A percentile compares a stretch with the other conserved stretches of the same genome.
phyloP scores from a whole-genome alignment of 2,888 invertebrate species.

The Macrophya alboannulata region DNA sequence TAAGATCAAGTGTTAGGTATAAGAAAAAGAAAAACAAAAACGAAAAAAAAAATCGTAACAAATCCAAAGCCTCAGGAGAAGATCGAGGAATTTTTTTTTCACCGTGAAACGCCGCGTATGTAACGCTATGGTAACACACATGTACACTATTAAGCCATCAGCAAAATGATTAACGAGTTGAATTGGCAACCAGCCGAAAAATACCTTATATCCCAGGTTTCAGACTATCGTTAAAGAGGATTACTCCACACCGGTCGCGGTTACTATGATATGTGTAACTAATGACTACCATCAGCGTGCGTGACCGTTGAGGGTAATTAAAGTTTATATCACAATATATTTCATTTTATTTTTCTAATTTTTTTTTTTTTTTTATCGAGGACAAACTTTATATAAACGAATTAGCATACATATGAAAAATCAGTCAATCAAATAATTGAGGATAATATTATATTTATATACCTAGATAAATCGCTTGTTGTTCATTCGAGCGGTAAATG shows the following conservation, averaged over 20 bases:
- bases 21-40: neutral
- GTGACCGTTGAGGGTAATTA: neutral
- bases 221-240: neutral
- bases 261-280: constrained; percentile 4
- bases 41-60: neutral
- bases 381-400: neutral
- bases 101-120: neutral
- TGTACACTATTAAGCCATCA: neutral
- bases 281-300: neutral
- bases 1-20: neutral
- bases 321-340: neutral
- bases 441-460: neutral
- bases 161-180: constrained; percentile 15
- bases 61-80: neutral
- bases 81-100: neutral
- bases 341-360: too few relatives aligned
- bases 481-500: neutral
- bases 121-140: neutral
- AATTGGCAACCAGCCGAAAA: constrained; percentile 20
- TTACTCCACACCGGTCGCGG: neutral
- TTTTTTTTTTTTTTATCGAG: neutral
- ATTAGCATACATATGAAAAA: neutral
- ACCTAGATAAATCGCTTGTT: neutral
- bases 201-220: neutral
- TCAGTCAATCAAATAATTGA: neutral